These are phyloP conservation scores for Temnopleurus reevesii DNA, from an alignment of 53 echinoderm and acorn worm genomes.

Conservation along the genomic window DNA sequence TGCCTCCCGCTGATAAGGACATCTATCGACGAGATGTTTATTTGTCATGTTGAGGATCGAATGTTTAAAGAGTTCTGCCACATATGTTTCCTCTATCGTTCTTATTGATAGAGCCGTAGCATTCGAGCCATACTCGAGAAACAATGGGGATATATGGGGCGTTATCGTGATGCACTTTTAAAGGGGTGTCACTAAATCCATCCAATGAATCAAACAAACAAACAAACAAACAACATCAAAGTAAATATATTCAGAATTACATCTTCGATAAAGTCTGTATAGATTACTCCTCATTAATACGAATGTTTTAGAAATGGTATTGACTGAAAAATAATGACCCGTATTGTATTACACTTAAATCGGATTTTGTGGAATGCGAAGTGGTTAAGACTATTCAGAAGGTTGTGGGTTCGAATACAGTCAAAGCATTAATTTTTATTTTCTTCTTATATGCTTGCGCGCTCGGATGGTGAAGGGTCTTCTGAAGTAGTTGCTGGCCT, in stretches of 20 bases:
- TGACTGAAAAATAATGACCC: no score
- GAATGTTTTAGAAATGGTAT: no score
- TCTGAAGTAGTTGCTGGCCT: no score
- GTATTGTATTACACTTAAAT: no score
- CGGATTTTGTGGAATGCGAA: no score
- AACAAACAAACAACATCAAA: not conserved
- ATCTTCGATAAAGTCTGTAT: no score
- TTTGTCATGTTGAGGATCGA: constrained; percentile 32
- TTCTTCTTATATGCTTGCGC: no score
- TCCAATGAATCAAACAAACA: not conserved
- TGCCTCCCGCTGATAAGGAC: constrained; percentile 3
- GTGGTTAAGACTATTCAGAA: no score
- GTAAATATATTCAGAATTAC: not conserved
- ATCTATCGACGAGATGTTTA: constrained; percentile 40
- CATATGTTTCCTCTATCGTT: not conserved
- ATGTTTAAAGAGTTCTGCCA: constrained; percentile 33
- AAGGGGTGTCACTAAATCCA: not conserved
- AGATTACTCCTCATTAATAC: no score
- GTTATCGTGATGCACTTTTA: not conserved
- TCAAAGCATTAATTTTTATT: no score
- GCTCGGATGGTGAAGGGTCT: no score
- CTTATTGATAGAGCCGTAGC: not conserved
- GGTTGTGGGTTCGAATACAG: no score
- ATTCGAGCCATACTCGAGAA: not conserved
- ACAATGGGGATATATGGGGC: not conserved